phyloP scores from a whole-genome alignment of 2,888 invertebrate genomes.

The Meiosimyza platycephala region DNA sequence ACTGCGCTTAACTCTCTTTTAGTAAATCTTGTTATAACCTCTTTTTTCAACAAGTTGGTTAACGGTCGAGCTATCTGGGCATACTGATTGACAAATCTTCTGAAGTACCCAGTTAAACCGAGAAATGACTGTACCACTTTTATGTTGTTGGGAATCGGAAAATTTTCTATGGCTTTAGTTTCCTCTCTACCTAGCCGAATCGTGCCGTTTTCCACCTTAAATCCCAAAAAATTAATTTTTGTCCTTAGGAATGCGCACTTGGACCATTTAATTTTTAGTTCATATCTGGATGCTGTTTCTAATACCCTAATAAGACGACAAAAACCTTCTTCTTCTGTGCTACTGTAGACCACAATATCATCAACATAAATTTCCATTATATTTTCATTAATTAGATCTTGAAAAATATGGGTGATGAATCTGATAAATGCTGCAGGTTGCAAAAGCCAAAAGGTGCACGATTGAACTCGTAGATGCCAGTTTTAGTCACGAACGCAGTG shows the following conservation, averaged over 20 bases:
- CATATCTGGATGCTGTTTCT: not conserved
- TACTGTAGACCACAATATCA: slow-evolving; percentile 43
- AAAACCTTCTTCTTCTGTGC: slow-evolving; percentile 35
- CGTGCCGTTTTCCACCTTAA: slow-evolving; percentile 35
- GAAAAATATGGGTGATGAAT: slow-evolving; percentile 38
- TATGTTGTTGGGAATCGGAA: no score
- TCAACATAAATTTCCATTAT: slow-evolving; percentile 41
- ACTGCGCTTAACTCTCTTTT: no score
- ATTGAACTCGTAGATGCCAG: slow-evolving; percentile 42
- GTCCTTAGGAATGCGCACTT: slow-evolving; percentile 42
- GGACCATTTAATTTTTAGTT: slow-evolving; percentile 33
- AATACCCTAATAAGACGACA: slow-evolving; percentile 14
- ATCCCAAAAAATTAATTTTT: slow-evolving; percentile 39
- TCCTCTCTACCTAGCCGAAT: no score
- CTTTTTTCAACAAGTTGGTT: no score
- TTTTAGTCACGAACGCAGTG: slow-evolving; percentile 38
- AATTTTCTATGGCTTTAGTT: no score
- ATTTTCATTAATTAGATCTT: slow-evolving; percentile 32
- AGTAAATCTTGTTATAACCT: no score
- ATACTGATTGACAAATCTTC: no score
- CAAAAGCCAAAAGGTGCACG: slow-evolving; percentile 47
- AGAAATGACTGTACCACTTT: no score
- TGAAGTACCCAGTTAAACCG: no score
- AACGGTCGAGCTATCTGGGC: no score
- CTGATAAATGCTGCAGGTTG: slow-evolving; percentile 42